Percentiles rank a stretch among this genome's conserved stretches.
Evolutionary conservation across 2,113 vertebrate species (phyloP).

Genomic region (Etheostoma spectabile): DNA sequence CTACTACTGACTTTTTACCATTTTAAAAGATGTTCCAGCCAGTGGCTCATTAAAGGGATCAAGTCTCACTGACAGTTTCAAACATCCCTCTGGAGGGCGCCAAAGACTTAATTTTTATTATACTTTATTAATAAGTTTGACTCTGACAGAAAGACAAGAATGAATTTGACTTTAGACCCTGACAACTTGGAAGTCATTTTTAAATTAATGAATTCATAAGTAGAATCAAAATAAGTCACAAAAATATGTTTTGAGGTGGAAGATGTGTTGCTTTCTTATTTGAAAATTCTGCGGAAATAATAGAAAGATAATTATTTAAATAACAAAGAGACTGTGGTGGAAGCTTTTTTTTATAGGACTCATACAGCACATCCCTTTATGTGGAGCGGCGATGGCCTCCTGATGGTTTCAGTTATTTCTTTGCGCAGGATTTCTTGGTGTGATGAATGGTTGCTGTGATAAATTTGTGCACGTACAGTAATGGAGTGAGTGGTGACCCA

Average conservation of each 20-base stretch:
- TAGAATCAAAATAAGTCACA: slow-evolving; percentile 4
- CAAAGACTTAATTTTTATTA: no score
- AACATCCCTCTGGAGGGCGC: slow-evolving; percentile 60
- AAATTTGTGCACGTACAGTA: background rate
- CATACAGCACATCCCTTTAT: slow-evolving; percentile 33
- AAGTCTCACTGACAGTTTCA: slow-evolving; percentile 1
- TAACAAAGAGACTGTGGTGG: slow-evolving; percentile 4
- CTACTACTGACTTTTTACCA: background rate
- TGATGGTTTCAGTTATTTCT: slow-evolving; percentile 10
- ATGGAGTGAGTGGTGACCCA: background rate
- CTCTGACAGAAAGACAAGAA: background rate
- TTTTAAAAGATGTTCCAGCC: background rate
- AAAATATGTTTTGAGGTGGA: slow-evolving; percentile 20
- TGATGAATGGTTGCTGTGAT: slow-evolving; percentile 5
- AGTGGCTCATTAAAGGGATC: background rate
- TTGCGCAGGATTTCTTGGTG: background rate
- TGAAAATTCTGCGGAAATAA: background rate
- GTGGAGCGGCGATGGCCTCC: slow-evolving; percentile 25
- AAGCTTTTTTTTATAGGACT: background rate
- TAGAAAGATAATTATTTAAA: background rate
- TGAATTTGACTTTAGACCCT: background rate
- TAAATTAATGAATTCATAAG: background rate
- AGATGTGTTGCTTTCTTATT: background rate
- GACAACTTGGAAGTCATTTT: background rate
- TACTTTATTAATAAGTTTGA: no score